A percentile compares a stretch with the other conserved stretches of the same genome.
Conservation (phyloP, 1,140 invertebrate species). For the Dinoponera quadriceps region DNA sequence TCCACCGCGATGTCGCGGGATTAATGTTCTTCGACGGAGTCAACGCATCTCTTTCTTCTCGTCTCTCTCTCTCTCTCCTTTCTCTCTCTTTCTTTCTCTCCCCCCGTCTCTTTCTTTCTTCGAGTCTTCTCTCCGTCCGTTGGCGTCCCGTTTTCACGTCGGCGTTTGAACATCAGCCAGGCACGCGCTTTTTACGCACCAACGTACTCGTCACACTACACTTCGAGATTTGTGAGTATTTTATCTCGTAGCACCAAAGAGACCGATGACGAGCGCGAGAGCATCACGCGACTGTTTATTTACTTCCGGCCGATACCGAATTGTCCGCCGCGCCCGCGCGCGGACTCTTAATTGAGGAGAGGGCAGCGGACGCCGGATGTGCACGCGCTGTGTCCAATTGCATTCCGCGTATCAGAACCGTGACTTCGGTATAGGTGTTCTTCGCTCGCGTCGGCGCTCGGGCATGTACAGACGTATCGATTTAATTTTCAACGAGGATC, state of each 20-base stretch:
- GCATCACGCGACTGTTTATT: no score
- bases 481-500: background rate
- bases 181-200: background rate
- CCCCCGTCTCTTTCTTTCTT: no score
- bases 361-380: background rate
- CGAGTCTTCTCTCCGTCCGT: no score
- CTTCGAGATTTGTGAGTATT: slow-evolving; percentile 27
- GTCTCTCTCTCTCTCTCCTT: background rate
- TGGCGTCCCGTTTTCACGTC: no score
- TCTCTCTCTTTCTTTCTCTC: no score
- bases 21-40: slow-evolving; percentile 10
- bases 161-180: no score
- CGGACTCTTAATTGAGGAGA: slow-evolving; percentile 20
- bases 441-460: background rate
- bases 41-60: background rate
- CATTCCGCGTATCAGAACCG: background rate
- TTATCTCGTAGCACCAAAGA: background rate
- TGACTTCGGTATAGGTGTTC: background rate
- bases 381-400: background rate
- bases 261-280: no score
- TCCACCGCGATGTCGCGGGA: slow-evolving; percentile 4
- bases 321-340: background rate
- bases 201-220: background rate
- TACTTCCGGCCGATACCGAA: no score
- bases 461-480: background rate